A percentile compares a stretch with the other conserved stretches of the same genome.
phyloP scores from a whole-genome alignment of 2,113 vertebrate genomes.

The Engraulis encrasicolus region DNA sequence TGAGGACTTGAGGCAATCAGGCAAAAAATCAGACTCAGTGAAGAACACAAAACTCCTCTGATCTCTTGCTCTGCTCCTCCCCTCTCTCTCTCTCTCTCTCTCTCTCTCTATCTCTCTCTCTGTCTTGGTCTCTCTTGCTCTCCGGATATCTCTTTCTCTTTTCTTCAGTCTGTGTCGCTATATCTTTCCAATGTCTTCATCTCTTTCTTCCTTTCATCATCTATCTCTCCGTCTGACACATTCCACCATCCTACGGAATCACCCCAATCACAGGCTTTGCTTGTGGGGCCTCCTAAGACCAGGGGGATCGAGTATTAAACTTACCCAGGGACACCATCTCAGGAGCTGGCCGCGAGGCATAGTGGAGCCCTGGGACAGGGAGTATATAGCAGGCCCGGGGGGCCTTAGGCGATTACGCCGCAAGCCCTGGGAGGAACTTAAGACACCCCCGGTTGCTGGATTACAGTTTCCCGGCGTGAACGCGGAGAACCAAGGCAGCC shows the following conservation, averaged over 20 bases:
- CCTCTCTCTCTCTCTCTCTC: not conserved
- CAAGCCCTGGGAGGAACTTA: not conserved
- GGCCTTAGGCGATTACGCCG: not conserved
- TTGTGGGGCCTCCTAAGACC: not conserved
- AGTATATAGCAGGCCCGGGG: not conserved
- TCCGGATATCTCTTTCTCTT: not conserved
- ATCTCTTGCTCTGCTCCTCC: not conserved
- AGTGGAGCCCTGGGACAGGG: not conserved
- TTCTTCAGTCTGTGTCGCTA: not conserved
- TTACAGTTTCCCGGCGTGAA: not conserved
- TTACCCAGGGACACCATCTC: not conserved
- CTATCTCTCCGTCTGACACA: not conserved
- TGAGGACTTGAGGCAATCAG: slow-evolving; percentile 10
- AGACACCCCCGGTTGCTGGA: not conserved
- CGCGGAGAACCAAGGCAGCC: not conserved
- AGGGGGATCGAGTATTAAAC: slow-evolving; percentile 1
- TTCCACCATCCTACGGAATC: not conserved
- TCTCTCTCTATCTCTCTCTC: not conserved
- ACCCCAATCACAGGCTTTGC: not conserved
- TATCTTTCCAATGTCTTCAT: not conserved
- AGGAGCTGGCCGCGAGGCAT: not conserved
- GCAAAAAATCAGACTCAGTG: slow-evolving; percentile 10
- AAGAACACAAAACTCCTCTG: not conserved
- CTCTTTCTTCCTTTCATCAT: not conserved
- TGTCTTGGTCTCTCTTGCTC: not conserved